Base-by-base conservation (phyloP, 2,888 invertebrate species). In the Athripsodes cinereus region DNA sequence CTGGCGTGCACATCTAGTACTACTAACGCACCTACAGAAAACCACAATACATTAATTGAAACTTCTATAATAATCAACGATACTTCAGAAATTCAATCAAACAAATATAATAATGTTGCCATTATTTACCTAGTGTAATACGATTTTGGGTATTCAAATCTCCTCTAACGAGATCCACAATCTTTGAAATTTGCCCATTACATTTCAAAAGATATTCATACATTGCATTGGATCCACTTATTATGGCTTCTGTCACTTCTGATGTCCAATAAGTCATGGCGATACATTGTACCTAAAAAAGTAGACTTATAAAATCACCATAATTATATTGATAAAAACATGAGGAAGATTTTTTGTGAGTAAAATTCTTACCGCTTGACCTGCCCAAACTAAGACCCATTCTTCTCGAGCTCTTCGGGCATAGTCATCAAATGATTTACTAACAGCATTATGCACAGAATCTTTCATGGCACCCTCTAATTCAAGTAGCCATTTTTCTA, bases 401-500 rank as follows among this genome's bases (percentile, higher is more conserved):
- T 80, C 72, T 22, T 87, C 82, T 57, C 95, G 78, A 2, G 77
- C 68, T 55, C 81, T 81, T 13, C 73, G 73, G 0, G 81, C 73
- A 72, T 94, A 95, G 63, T 87, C 88, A 40, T 84, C 81, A 64
- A 90, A 84, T 0, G 93, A 84, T 47, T 81, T 77, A 6, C 79
- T 72, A 16, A 93, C 84, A 68, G 83, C 86, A 60, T 81, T 76
- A 66, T 88, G 88, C 1, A 96, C 79, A n/a, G 95, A 95, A 64
- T 85, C 83, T 68, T 93, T 88, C 95, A 97, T 96, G 60, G 87
- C 82, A 10, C 73, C 74, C 72, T 96, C 96, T 50, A 97, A 74
- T 68, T 96, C 93, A 8, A 91, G 73, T 55, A 97, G 75, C 97
- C 96, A 97, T 76, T 93, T 96, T 72, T 97, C 97, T 0, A 97